Base-by-base conservation (phyloP, 2,888 invertebrate species). In the Eremobia ochroleuca region DNA sequence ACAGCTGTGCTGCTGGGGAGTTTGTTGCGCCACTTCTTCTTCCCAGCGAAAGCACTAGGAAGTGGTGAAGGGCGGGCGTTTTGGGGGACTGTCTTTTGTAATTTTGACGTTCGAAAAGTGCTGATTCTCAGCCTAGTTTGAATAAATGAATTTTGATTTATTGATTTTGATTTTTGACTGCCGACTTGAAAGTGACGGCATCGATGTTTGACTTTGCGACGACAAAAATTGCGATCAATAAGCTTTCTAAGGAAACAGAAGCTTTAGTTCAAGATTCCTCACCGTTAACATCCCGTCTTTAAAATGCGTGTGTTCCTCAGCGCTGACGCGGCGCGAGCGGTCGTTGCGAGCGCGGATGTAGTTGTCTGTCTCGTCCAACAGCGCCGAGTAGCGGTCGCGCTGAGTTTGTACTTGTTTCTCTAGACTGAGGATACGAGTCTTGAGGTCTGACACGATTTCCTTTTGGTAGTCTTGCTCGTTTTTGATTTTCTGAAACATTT, bases 341-440 rank as follows among this genome's bases (percentile, higher is more conserved):
- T 96, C 94, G 93, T 96, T 93, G 91, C 96, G 83, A 88, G 97
- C 97, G 61, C 97, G 95, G 18, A 98, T 97, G 90, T 98, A 98
- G 86, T 97, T 97, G 87, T 99, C 99, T 46, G 98, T 98, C 89
- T 99, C 99, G 28, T 98, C 98, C 55, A 99, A 94, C 40, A 99
- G 94, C 4, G 97, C 97, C 15, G 98, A 96, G 55, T 98, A 98
- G 58, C 99, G 96, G 73, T 98, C 98, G 0, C 99, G 96, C 91
- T 99, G 99, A n/a, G 98, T 98, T 66, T 97, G 97, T 8, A 98
- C 95, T 88, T 98, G 98, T 86, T 98, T 98, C 91, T 98, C 98
- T 73, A 98, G 92, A 86, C 91, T 92, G 15, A 92, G 90, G 6
- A 96, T 89, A 0, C 96, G 93, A 0, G 91, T 91, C 74, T 94